Percentiles rank a stretch among this genome's conserved stretches.
phyloP scores from a whole-genome alignment of 2,113 vertebrate genomes.

The Poeciliopsis prolifica region DNA sequence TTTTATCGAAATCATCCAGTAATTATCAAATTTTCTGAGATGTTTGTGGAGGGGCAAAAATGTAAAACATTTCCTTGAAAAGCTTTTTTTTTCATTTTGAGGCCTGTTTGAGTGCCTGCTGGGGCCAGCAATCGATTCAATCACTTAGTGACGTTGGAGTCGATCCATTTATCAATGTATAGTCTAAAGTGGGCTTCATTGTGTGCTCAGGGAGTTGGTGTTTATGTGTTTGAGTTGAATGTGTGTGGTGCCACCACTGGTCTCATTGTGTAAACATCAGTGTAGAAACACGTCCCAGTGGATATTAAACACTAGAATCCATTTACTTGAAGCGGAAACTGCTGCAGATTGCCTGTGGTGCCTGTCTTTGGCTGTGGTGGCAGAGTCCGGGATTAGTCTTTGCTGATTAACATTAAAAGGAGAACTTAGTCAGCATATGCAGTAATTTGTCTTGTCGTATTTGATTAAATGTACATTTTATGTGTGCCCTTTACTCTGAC shows the following conservation, averaged over 20 bases:
- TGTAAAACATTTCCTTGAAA: slow-evolving; percentile 15
- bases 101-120: slow-evolving; percentile 3
- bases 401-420: slow-evolving; percentile 28
- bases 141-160: slow-evolving; percentile 5
- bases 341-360: slow-evolving; percentile 31
- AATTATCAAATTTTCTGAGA: slow-evolving; percentile 17
- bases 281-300: slow-evolving; percentile 60
- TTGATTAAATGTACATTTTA: too few species aligned
- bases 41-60: slow-evolving; percentile 5
- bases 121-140: not conserved
- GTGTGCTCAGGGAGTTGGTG: slow-evolving; percentile 14
- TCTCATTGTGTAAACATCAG: slow-evolving; percentile 64
- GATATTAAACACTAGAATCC: slow-evolving; percentile 64
- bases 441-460: slow-evolving; percentile 1
- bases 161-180: slow-evolving; percentile 12
- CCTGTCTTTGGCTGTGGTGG: slow-evolving; percentile 42
- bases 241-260: slow-evolving; percentile 49
- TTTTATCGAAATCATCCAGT: slow-evolving; percentile 16
- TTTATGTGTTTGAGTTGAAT: slow-evolving; percentile 22
- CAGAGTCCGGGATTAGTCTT: slow-evolving; percentile 21
- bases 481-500: too few species aligned
- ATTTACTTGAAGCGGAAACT: slow-evolving; percentile 57
- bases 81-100: not conserved
- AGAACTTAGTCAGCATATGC: slow-evolving; percentile 10
- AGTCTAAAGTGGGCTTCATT: slow-evolving; percentile 4